phyloP scores from a whole-genome alignment of 2,797 vertebrate genomes.

The Ficedula albicollis region DNA sequence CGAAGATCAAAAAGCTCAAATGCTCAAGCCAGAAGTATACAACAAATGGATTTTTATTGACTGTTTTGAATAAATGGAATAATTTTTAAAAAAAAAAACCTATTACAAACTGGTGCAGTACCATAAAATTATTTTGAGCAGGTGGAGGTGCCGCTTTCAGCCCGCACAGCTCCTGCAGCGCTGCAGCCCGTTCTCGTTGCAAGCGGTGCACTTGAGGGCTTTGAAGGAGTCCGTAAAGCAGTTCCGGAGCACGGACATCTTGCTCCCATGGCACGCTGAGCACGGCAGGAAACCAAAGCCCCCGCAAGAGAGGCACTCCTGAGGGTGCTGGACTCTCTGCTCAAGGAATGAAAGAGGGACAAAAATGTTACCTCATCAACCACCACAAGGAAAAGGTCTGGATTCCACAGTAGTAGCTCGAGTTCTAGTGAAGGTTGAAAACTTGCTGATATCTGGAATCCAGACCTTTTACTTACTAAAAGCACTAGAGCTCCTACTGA shows the following conservation, averaged over 20 bases:
- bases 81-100: not conserved
- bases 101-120: conserved; percentile 60
- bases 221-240: conserved; percentile 99
- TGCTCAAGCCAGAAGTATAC: conserved; percentile 31
- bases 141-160: not conserved
- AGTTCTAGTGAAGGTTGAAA: too few relatives aligned
- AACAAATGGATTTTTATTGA: conserved; percentile 75
- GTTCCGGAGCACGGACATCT: conserved; percentile 98
- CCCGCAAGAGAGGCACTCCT: conserved; percentile 90
- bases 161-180: conserved; percentile 87
- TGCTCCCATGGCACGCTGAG: conserved; percentile 98
- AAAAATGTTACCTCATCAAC: not conserved
- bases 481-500: too few relatives aligned
- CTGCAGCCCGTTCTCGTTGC: conserved; percentile 97
- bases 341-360: not conserved
- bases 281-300: conserved; percentile 96
- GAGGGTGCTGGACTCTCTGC: conserved; percentile 93
- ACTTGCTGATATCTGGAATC: too few relatives aligned
- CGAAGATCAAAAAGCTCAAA: not conserved
- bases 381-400: not conserved
- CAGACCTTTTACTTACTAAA: too few relatives aligned
- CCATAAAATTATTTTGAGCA: conserved; percentile 3
- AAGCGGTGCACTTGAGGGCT: conserved; percentile 96
- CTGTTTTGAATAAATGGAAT: conserved; percentile 37
- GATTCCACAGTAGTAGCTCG: too few relatives aligned